Base-by-base conservation (phyloP, 2,888 invertebrate species). In the Imbricaverruca yamaguchii region DNA sequence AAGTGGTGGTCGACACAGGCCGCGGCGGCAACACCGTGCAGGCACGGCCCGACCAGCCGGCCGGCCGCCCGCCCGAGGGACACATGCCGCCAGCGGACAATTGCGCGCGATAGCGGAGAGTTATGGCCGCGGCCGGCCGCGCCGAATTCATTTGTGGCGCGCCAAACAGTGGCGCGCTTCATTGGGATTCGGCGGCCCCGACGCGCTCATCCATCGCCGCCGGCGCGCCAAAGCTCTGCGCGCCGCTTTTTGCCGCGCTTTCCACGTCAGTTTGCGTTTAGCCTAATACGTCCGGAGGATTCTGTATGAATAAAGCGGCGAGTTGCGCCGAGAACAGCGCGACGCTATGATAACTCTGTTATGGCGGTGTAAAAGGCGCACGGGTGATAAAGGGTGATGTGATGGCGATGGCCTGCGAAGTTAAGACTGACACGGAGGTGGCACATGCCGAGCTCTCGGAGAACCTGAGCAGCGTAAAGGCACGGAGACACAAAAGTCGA, bases 101-200 rank as follows among this genome's bases (percentile, higher is more conserved):
- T 74, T 74, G 74, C 55, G 69, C 21, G 55, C 55, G 74, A 74
- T 74, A 74, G 74, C 74, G 74, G 18, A 53, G 74, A 74, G 53
- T 53, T 53, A 74, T 74, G 74, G 74, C 10, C 15, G 74, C 53
- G 21, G 74, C 15, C 74, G 74, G 74, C 74, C 74, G 74, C 74
- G 74, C 74, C 74, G 74, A 74, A 74, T 74, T 74, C 74, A 74
- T 74, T 74, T 74, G 53, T 55, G 74, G 53, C 74, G 74, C 74
- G 55, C 23, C 12, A 12, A 21, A 21, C 10, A 55, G 21, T 10
- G 74, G 74, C 21, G 74, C 74, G 74, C 74, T 53, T 74, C 74
- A 74, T 74, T 74, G 74, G 55, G 4, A 74, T 74, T 74, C 74
- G 55, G 53, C 21, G 74, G 21, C 74, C 2, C 9, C 23, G 21